Conservation (phyloP, 2,113 vertebrate genomes). For the Gymnarchus niloticus region DNA sequence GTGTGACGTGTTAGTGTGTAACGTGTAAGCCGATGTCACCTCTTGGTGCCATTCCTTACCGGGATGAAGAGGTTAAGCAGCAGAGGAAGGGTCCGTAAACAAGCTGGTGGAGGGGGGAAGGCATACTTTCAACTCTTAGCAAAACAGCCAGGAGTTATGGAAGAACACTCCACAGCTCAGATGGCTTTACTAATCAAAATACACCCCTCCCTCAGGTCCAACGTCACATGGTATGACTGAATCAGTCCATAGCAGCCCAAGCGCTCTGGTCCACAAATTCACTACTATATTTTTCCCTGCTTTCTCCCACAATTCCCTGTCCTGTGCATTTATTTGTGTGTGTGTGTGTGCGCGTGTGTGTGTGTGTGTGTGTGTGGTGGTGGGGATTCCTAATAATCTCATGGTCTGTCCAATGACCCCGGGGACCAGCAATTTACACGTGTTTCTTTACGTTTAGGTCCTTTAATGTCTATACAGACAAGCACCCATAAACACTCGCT, state of each 20-base stretch:
- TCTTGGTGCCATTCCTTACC: too few relatives aligned
- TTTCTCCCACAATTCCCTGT: neutral
- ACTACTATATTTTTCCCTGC: neutral
- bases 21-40: too few relatives aligned
- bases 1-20: too few relatives aligned
- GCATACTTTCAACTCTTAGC: too few relatives aligned
- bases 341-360: neutral
- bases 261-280: neutral
- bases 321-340: neutral
- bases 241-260: neutral
- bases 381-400: neutral
- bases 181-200: too few relatives aligned
- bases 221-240: neutral
- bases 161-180: too few relatives aligned
- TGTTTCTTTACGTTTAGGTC: neutral
- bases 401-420: neutral
- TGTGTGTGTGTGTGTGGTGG: neutral
- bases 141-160: too few relatives aligned
- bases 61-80: too few relatives aligned
- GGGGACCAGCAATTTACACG: neutral
- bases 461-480: neutral
- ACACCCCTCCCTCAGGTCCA: neutral
- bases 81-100: too few relatives aligned
- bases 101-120: too few relatives aligned
- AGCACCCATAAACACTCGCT: neutral